Conservation (phyloP, 2,888 invertebrate genomes). For the Amiota minor region DNA sequence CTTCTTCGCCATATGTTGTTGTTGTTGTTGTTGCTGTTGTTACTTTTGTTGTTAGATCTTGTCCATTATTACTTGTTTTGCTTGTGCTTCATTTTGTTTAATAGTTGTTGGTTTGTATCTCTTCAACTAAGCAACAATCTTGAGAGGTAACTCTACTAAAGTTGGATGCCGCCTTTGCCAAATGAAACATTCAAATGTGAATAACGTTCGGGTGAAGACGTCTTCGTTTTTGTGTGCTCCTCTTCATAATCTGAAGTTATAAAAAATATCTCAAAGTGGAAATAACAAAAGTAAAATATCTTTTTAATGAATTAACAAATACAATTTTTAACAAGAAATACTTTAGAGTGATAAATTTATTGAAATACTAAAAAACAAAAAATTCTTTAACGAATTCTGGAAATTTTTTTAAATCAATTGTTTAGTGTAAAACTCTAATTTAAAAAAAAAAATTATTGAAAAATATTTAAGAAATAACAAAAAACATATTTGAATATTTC, state of each 20-base stretch:
- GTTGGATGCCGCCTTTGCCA: constrained; percentile 72
- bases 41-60: constrained; percentile 37
- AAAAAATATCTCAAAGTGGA: too few relatives aligned
- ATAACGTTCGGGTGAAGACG: constrained; percentile 74
- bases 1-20: constrained; percentile 27
- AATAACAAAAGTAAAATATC: too few relatives aligned
- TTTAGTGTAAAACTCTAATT: too few relatives aligned
- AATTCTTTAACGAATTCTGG: neutral
- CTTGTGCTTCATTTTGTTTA: constrained; percentile 27
- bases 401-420: neutral
- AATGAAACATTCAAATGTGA: constrained; percentile 74
- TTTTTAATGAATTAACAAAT: too few relatives aligned
- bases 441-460: neutral
- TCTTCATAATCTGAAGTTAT: constrained; percentile 34
- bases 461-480: constrained; percentile 26
- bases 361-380: too few relatives aligned
- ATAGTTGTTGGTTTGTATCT: constrained; percentile 34
- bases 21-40: constrained; percentile 39
- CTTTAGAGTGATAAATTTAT: too few relatives aligned
- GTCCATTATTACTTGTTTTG: constrained; percentile 34
- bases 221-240: constrained; percentile 63
- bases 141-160: constrained; percentile 65
- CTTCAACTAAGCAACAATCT: constrained; percentile 44
- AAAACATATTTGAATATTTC: too few relatives aligned
- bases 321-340: too few relatives aligned